Evolutionary conservation across 2,797 vertebrate genomes (phyloP), one percentile per base, ranked within the genome.

Genomic region (Argyrosomus regius): DNA sequence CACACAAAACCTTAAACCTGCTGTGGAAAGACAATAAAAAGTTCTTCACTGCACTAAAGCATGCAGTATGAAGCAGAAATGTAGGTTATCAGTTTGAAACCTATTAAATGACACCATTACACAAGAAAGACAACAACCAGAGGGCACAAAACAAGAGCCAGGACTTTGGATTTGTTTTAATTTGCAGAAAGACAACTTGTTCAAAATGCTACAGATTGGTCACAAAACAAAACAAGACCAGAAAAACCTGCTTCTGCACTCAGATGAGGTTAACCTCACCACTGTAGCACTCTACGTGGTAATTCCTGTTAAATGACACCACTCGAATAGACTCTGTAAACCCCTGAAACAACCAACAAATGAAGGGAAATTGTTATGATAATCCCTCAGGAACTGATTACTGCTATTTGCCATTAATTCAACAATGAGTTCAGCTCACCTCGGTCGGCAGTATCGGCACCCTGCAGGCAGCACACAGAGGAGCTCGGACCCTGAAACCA

Each of bases 271-370:
- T 57, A 60, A 97, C 96, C 84, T 96, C 96, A 0, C 96, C 95
- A 77, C 91, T 94, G 69, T 95, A 98, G 61, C 97, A 98, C 58
- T 97, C 95, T 71, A 96, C 94, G 0, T 98, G 97, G 84, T 96
- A 97, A 87, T 95, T 96, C 83, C 94, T 96, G 84, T 97, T 93
- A 87, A 95, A 95, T 57, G 96, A 97, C 28, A 96, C 96, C 5
- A 98, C 96, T 5, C 96, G 95, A 81, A 97, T 95, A n/a, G 96
- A 96, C 85, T 98, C 97, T 3, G 96, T 94, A 10, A 96, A 98
- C 1, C 97, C 97, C 97, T 98, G 90, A 31, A 89, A 87, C n/a
- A 56, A 35, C 7, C 13, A 59, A 45, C 28, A 76, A 54, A 77
- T 2, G 11, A 4, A 80, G 45, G 24, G 1, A 63, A 28, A 78